Percentiles rank a stretch among this genome's conserved stretches.
phyloP scores from a whole-genome alignment of 2,797 vertebrate species.

The Pseudotriccus pelzelni region DNA sequence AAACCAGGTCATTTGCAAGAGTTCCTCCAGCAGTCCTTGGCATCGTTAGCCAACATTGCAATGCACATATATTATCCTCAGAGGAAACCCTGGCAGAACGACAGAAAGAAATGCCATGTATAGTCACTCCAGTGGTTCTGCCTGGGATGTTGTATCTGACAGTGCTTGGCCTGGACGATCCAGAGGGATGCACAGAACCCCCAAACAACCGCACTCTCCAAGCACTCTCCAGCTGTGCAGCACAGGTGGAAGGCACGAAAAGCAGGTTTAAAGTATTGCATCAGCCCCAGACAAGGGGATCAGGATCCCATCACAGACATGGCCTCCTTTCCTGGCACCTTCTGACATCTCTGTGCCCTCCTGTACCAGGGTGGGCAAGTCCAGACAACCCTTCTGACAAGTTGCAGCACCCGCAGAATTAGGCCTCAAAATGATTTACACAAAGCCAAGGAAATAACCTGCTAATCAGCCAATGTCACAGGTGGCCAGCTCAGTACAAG shows the following conservation, averaged over 20 bases:
- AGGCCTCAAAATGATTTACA: background rate
- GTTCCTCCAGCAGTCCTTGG: conserved; percentile 32
- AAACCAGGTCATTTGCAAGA: background rate
- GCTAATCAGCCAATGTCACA: background rate
- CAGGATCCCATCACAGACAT: background rate
- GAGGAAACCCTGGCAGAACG: conserved; percentile 36
- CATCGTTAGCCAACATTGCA: background rate
- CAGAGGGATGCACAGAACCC: background rate
- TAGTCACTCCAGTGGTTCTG: background rate
- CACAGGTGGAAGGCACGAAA: background rate
- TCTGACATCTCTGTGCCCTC: background rate
- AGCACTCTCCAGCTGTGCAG: background rate
- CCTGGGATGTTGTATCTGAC: background rate
- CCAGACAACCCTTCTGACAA: background rate
- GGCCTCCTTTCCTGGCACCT: background rate
- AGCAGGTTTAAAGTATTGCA: background rate
- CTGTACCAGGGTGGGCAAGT: background rate
- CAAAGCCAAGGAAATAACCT: background rate
- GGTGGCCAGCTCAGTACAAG: background rate
- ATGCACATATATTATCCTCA: background rate
- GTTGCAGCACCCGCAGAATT: background rate
- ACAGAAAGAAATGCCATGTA: conserved; percentile 27
- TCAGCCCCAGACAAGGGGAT: background rate
- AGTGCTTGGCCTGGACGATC: background rate
- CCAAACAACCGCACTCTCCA: background rate